These are phyloP conservation scores for Drosophila tristis DNA, from an alignment of 1,140 invertebrate genomes.

Conservation along the genomic window DNA sequence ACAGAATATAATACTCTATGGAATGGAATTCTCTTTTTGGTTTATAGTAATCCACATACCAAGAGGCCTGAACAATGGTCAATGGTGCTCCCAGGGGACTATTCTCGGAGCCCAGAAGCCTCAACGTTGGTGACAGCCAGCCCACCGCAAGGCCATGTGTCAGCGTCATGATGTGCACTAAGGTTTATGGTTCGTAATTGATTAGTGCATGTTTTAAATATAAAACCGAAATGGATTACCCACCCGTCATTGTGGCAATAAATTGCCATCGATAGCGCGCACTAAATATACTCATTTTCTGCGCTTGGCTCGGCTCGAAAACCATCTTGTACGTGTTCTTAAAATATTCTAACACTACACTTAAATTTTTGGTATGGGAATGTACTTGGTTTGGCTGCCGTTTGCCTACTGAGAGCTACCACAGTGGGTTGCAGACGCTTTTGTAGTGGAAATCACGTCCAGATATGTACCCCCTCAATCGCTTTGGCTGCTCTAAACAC, in stretches of 20 bases:
- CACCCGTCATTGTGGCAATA: slow-evolving; percentile 70
- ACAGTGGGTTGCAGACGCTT: slow-evolving; percentile 24
- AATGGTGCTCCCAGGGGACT: slow-evolving; percentile 51
- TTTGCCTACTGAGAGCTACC: slow-evolving; percentile 51
- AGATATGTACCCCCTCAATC: slow-evolving; percentile 28
- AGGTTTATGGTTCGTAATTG: neutral
- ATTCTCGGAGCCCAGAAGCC: slow-evolving; percentile 46
- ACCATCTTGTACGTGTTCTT: slow-evolving; percentile 47
- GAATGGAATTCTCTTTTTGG: too few relatives aligned
- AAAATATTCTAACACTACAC: neutral
- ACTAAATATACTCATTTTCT: slow-evolving; percentile 60
- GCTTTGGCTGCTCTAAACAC: slow-evolving; percentile 12
- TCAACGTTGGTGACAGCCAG: slow-evolving; percentile 63
- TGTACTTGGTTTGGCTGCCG: slow-evolving; percentile 12
- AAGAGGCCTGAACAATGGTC: slow-evolving; percentile 65
- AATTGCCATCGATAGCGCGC: slow-evolving; percentile 66
- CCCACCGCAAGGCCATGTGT: slow-evolving; percentile 65
- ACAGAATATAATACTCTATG: too few relatives aligned
- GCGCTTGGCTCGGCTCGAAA: slow-evolving; percentile 7
- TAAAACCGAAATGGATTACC: slow-evolving; percentile 15
- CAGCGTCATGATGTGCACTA: slow-evolving; percentile 71
- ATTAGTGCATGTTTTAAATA: neutral
- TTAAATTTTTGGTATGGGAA: slow-evolving; percentile 13
- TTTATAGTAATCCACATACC: slow-evolving; percentile 24
- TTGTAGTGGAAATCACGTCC: slow-evolving; percentile 64